Evolutionary conservation across 2,113 vertebrate species (phyloP).

Genomic region (Ammodytes dubius): DNA sequence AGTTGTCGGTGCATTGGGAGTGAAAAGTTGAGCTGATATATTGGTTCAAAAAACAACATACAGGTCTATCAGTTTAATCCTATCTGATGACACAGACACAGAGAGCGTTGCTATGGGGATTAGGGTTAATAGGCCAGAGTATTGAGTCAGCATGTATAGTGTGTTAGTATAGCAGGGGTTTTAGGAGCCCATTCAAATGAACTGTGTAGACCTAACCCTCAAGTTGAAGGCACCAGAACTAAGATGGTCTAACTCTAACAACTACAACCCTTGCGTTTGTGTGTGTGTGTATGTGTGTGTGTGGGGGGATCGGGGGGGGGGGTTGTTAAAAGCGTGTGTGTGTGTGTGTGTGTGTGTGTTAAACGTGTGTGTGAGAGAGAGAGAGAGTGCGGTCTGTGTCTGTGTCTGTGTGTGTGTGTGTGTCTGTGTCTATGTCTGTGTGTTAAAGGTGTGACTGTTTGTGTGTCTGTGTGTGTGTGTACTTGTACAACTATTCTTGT

Average conservation of each 20-base stretch:
- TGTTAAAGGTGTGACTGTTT: too few species aligned
- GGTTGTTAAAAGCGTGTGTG: too few species aligned
- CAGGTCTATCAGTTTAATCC: conserved; percentile 64
- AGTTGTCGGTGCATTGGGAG: conserved; percentile 19
- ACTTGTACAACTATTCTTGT: too few species aligned
- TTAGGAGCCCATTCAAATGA: conserved; percentile 60
- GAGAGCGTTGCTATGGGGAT: conserved; percentile 50
- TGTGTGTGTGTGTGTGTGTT: too few species aligned
- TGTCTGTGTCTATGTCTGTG: too few species aligned
- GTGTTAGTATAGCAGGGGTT: conserved; percentile 42
- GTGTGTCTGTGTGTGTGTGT: too few species aligned
- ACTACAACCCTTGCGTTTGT: conserved; percentile 37
- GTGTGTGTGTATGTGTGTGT: too few species aligned
- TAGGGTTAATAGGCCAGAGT: conserved; percentile 54
- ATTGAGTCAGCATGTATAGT: conserved; percentile 58
- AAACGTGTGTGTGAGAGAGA: too few species aligned
- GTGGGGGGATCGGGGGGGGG: too few species aligned
- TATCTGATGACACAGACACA: conserved; percentile 51
- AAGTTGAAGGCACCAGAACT: conserved; percentile 75
- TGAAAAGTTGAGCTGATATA: conserved; percentile 29
- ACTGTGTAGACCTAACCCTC: conserved; percentile 50
- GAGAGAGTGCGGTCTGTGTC: too few species aligned
- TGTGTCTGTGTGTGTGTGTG: too few species aligned
- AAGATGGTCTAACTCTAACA: conserved; percentile 75
- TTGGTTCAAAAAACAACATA: not conserved